Evolutionary conservation across 2,888 invertebrate genomes (phyloP), one percentile per base, ranked within the genome.

Genomic region (Agrotis clavis): DNA sequence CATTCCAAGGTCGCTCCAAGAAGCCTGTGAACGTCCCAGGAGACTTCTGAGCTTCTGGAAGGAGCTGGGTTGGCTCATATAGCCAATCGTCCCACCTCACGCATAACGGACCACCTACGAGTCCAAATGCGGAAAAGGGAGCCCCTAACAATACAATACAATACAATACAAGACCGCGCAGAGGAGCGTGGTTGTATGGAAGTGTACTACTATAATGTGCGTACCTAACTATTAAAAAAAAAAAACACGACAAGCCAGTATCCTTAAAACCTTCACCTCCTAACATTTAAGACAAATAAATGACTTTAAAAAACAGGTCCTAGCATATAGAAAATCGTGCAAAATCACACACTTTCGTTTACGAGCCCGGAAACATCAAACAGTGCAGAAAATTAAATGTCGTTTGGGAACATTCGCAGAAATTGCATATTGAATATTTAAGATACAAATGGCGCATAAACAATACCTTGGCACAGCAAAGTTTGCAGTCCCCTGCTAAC

Each of bases 351-450:
- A 54, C 35, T 71, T 61, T 60, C 65, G 16, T 67, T 71, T 71
- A 77, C 61, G 60, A 77, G 45, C 21, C 25, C 67, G 79, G 71
- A 62, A 77, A 67, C 79, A 79, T 81, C 77, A 79, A 82, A 79
- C 77, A 56, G 50, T 71, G 53, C 64, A 67, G 67, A 71, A 57
- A 57, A 57, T 57, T 35, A 57, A 77, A 81, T 77, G 64, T 67
- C 67, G 78, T 71, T 81, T 79, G 50, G 51, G 64, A 77, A 57
- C 50, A 57, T 81, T 81, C 67, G 30, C 30, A 79, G 77, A 81
- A 81, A 79, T 79, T 79, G 82, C 67, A 77, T 81, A 81, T 81
- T 77, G 79, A 77, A 75, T 81, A 69, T 75, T 74, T 72, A 67
- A 84, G 71, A 78, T 84, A 66, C 62, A 82, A 79, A 79, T 65